Conservation (phyloP, 1,140 invertebrate species). For the Eumaeus atala region DNA sequence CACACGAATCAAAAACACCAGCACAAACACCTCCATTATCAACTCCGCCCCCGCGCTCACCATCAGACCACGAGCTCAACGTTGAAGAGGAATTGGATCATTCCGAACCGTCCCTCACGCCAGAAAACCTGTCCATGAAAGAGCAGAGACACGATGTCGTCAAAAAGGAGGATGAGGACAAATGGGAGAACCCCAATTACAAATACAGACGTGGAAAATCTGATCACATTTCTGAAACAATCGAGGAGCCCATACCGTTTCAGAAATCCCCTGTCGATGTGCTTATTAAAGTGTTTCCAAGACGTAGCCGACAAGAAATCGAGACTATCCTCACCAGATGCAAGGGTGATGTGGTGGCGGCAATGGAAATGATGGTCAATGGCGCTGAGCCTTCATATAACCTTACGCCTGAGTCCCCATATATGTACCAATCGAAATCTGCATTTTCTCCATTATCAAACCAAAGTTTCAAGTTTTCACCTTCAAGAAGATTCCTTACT, state of each 20-base stretch:
- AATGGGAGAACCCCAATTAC: conserved; percentile 55
- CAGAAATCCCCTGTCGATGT: conserved; percentile 71
- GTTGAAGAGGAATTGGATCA: conserved; percentile 70
- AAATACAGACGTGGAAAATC: conserved; percentile 52
- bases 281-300: conserved; percentile 84
- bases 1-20: conserved; percentile 49
- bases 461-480: conserved; percentile 74
- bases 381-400: conserved; percentile 71
- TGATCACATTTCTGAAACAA: conserved; percentile 28
- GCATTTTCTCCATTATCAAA: conserved; percentile 84
- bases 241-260: conserved; percentile 42
- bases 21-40: conserved; percentile 39
- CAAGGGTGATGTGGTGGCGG: conserved; percentile 90
- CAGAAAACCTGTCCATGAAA: conserved; percentile 70
- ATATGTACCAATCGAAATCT: conserved; percentile 73
- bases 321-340: conserved; percentile 86
- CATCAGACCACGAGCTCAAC: conserved; percentile 69
- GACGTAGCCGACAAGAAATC: conserved; percentile 86
- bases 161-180: conserved; percentile 65
- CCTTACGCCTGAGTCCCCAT: conserved; percentile 58
- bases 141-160: conserved; percentile 53
- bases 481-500: conserved; percentile 80
- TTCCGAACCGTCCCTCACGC: conserved; percentile 61
- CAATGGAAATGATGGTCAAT: conserved; percentile 90
- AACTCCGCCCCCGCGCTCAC: conserved; percentile 51